Evolutionary conservation across 2,888 invertebrate genomes (phyloP), one percentile per base, ranked within the genome.

Genomic region (Tetramorium bicarinatum): DNA sequence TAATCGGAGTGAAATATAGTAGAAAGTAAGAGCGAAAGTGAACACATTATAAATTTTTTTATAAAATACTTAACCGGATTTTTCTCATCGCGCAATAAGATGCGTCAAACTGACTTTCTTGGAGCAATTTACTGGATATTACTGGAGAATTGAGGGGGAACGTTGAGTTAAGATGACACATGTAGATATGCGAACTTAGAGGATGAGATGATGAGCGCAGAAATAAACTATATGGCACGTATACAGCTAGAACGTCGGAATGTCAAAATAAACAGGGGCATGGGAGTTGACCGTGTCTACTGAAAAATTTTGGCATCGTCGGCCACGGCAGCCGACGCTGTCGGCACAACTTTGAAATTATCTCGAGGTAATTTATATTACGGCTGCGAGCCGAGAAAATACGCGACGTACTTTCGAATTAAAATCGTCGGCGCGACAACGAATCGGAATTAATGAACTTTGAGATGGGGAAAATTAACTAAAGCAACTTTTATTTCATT

Each of bases 321-420:
- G 83, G 82, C 86, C 88, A 62, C 56, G 82, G 38, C 52, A 54
- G 59, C 71, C 59, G 52, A 61, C 79, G 44, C 56, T 76, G 79
- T 66, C 84, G 84, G 85, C 85, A 56, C 87, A 80, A 82, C 86
- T 85, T 87, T 82, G 82, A 92, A 93, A 92, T 93, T 92, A 92
- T 91, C 89, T 56, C 86, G 87, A 80, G 88, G 87, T 90, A 91
- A 93, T 94, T 93, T 92, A 92, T 91, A 89, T 85, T 89, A 87
- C 90, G 91, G 90, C 87, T 75, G 87, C 82, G 88, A 85, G 85
- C 85, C 69, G 74, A 52, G 82, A 67, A 77, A 25, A 52, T 71
- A 67, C 59, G 38, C 83, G 84, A 54, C 80, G 84, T 81, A 67
- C 77, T 83, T 81, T 84, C 74, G 83, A 83, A 83, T 86, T 87